Evolutionary conservation across 2,113 vertebrate genomes (phyloP).

Genomic region (Planiliza haematocheilus): DNA sequence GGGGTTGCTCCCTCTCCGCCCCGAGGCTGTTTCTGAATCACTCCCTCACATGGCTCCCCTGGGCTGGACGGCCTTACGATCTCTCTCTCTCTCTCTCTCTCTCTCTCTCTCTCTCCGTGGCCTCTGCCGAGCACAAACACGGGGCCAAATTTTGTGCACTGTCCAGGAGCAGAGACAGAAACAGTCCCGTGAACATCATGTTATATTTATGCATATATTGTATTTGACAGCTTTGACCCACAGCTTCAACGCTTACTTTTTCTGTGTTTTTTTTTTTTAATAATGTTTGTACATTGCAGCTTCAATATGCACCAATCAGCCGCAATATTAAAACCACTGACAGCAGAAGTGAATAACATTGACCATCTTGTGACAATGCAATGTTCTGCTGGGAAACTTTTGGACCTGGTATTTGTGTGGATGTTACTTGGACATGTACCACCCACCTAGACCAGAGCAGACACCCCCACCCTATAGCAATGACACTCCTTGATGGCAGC

Average conservation of each 20-base stretch:
- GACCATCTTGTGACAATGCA: no score
- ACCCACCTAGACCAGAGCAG: no score
- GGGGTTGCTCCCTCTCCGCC: slow-evolving; percentile 51
- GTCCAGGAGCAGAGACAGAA: slow-evolving; percentile 43
- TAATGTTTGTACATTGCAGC: slow-evolving; percentile 31
- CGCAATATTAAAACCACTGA: no score
- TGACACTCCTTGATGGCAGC: no score
- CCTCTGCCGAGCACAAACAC: slow-evolving; percentile 37
- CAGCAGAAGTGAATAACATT: no score
- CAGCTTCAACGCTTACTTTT: slow-evolving; percentile 17
- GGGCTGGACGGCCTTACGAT: slow-evolving; percentile 14
- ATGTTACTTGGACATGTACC: no score
- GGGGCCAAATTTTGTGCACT: slow-evolving; percentile 38
- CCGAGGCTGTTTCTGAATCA: slow-evolving; percentile 58
- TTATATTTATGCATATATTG: slow-evolving; percentile 41
- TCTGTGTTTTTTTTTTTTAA: slow-evolving; percentile 9
- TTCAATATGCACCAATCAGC: background rate
- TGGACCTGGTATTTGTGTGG: no score
- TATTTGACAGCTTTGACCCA: slow-evolving; percentile 40
- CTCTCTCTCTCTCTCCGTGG: no score
- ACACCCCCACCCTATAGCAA: no score
- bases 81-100: no score
- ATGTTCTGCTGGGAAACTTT: no score
- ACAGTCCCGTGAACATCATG: slow-evolving; percentile 29
- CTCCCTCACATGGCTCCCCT: slow-evolving; percentile 50